Conservation (phyloP, 1,140 invertebrate genomes). For the Sipha flava region DNA sequence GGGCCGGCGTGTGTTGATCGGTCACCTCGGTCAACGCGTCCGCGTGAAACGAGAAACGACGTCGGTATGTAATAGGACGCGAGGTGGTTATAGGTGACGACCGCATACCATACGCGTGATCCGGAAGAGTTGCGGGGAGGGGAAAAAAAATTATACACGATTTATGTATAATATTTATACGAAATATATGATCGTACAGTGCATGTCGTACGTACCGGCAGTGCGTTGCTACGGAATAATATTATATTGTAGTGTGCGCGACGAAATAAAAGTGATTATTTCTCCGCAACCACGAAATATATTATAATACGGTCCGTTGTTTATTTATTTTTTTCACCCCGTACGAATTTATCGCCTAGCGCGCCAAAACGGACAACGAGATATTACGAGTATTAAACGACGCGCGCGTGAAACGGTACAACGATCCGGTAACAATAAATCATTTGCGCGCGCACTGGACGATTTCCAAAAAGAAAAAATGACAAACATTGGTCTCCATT, state of each 20-base stretch:
- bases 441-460: background rate
- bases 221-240: no score
- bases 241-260: background rate
- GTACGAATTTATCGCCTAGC: background rate
- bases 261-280: background rate
- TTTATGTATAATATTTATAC: no score
- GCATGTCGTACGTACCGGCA: no score
- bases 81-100: background rate
- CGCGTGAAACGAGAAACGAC: background rate
- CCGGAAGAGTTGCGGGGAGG: no score
- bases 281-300: background rate
- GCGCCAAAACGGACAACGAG: background rate
- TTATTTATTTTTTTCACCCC: background rate
- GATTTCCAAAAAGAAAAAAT: background rate
- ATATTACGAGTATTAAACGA: background rate
- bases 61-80: background rate
- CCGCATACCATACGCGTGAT: no score
- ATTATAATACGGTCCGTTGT: background rate
- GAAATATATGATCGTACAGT: no score
- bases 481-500: background rate
- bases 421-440: background rate
- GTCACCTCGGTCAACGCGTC: background rate
- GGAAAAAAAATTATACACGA: no score
- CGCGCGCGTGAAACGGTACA: background rate
- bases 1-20: background rate